Evolutionary conservation across 2,113 vertebrate genomes (phyloP).

Genomic region (Laticauda laticaudata): DNA sequence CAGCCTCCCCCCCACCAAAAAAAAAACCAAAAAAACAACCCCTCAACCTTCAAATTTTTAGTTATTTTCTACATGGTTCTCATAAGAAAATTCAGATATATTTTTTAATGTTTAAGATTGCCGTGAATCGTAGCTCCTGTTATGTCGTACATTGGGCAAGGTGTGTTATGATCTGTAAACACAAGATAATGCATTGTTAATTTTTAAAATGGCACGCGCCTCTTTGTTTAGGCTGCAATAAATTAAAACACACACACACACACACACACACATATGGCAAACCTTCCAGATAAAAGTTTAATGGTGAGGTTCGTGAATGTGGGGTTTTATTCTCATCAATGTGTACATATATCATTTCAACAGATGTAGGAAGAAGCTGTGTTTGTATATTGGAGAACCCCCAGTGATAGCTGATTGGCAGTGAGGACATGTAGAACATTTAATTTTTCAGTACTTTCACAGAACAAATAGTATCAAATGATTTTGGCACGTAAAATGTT

Average conservation of each 20-base stretch:
- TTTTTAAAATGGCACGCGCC: background rate
- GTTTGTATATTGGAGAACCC: background rate
- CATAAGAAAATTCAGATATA: background rate
- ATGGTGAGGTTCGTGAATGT: background rate
- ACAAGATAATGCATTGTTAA: background rate
- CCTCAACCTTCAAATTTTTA: background rate
- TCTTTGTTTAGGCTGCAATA: background rate
- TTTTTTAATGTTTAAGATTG: background rate
- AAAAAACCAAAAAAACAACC: background rate
- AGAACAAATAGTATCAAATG: background rate
- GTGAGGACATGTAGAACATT: background rate
- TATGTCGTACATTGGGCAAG: background rate
- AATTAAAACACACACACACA: background rate
- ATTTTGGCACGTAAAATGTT: background rate
- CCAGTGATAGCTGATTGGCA: background rate
- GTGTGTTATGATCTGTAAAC: background rate
- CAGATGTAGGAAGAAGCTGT: background rate
- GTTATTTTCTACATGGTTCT: background rate
- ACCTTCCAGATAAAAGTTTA: background rate
- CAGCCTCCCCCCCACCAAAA: rapidly evolving
- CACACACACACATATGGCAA: background rate
- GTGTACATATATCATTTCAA: background rate
- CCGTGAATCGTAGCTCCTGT: background rate
- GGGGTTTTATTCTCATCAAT: background rate
- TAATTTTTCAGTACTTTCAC: background rate